These are phyloP conservation scores for Echinarachnius parma DNA, from an alignment of 53 echinoderm and acorn worm species.

Conservation along the genomic window DNA sequence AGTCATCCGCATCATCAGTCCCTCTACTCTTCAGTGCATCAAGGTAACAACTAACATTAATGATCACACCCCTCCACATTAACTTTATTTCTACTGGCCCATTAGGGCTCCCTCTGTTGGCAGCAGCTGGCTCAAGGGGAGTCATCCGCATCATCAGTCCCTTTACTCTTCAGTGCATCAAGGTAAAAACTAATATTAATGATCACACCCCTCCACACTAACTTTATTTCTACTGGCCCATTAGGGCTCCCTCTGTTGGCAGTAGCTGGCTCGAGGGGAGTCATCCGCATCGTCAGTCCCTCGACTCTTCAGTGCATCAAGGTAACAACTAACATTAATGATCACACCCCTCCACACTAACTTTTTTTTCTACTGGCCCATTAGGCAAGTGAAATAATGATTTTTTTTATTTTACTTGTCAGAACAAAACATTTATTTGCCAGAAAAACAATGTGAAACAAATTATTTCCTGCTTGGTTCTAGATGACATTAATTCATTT, in stretches of 20 bases:
- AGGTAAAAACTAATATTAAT: too few species aligned
- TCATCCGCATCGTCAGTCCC: constrained; percentile 92
- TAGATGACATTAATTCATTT: too few species aligned
- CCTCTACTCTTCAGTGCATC: constrained; percentile 94
- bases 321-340: constrained; percentile 39
- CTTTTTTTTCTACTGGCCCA: too few species aligned
- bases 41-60: constrained; percentile 54
- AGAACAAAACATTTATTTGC: neutral
- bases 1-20: constrained; percentile 92
- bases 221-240: too few species aligned
- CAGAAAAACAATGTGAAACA: too few species aligned
- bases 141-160: constrained; percentile 96
- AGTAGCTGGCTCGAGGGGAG: constrained; percentile 94
- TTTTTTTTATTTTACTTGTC: too few species aligned
- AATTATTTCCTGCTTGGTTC: too few species aligned
- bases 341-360: too few species aligned
- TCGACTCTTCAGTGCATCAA: constrained; percentile 96
- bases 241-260: constrained; percentile 88
- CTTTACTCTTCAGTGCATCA: constrained; percentile 94
- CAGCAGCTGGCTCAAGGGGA: constrained; percentile 95
- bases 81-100: too few species aligned
- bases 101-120: constrained; percentile 84
- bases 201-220: too few species aligned
- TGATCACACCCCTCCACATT: too few species aligned
- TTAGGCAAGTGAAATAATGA: too few species aligned